Evolutionary conservation across 2,113 vertebrate genomes (phyloP), one percentile per base, ranked within the genome.

Genomic region (Stegostoma tigrinum): DNA sequence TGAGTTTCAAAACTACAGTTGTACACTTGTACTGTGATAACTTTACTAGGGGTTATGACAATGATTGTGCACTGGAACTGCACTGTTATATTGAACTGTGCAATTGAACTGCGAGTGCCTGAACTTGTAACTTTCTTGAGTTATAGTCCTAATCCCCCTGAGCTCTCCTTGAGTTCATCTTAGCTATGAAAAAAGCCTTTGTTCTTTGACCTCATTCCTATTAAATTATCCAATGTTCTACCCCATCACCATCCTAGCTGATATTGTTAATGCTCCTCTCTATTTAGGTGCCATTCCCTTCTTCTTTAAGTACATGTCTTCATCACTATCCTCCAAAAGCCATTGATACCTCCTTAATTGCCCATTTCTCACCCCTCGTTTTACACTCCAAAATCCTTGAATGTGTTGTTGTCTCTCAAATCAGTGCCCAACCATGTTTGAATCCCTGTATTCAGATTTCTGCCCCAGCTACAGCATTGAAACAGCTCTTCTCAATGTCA

Each of bases 51-150:
- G 38, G 21, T 34, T 38, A 34, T n/a, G 30, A 66, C 55, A 64
- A 15, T 91, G 55, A 64, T 90, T 90, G 87, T 94, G n/a, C 64
- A 68, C n/a, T 94, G 91, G 91, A 94, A 38, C 19, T 42, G 19
- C 91, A 66, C n/a, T 67, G 64, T 66, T 61, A 94, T 24, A 5
- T 42, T 30, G n/a, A 67, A 42, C 34, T 38, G 15, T 23, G 42
- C 91, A 94, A n/a, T 94, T 66, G 64, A 52, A 42, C n/a, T 66
- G 64, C 64, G 24, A 89, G 6, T 38, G 34, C n/a, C 75, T 80
- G 75, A 80, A 80, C 34, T 80, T n/a, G 75, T 34, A 38, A 38
- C n/a, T n/a, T 38, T 72, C 24, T 72, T 27, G 5, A 72, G 23
- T 70, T 8, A 30, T 24, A 8, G 5, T 80, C n/a, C 34, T 80